These are phyloP conservation scores for Eulemur albifrons DNA, from an alignment of 2,797 vertebrate species.

Conservation along the genomic window DNA sequence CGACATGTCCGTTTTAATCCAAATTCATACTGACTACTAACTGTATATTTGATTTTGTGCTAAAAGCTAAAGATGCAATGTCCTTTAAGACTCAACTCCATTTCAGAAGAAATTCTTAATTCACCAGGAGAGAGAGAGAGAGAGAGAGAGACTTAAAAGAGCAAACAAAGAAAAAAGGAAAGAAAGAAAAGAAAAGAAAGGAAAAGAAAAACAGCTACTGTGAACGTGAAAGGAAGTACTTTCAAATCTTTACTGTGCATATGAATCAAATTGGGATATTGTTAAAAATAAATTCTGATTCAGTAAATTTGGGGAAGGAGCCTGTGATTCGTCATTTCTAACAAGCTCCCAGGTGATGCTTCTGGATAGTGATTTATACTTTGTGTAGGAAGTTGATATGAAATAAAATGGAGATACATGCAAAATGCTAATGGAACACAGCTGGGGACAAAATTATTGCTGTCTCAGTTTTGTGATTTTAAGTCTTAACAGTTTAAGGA, in stretches of 20 bases:
- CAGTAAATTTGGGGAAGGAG: not conserved
- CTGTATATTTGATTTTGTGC: not conserved
- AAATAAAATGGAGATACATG: not conserved
- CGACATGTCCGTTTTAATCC: not conserved
- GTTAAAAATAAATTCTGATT: conserved; percentile 39
- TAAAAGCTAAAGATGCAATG: not conserved
- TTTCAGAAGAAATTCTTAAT: not conserved
- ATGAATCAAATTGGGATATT: not conserved
- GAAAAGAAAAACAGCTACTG: not conserved
- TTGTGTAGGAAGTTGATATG: not conserved
- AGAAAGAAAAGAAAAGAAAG: too few species aligned
- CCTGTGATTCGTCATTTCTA: not conserved
- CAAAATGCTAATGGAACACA: not conserved
- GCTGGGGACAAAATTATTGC: not conserved
- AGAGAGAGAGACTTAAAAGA: not conserved
- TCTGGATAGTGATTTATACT: not conserved
- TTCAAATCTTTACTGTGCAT: not conserved
- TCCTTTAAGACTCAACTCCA: not conserved
- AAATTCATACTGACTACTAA: not conserved
- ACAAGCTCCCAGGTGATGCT: not conserved
- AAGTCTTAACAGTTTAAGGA: not conserved
- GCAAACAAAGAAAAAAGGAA: not conserved
- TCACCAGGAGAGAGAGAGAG: not conserved
- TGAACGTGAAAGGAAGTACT: not conserved
- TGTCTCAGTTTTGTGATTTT: not conserved